A percentile compares a stretch with the other conserved stretches of the same genome.
phyloP scores from a whole-genome alignment of 2,113 vertebrate species.

The Rattus norvegicus region DNA sequence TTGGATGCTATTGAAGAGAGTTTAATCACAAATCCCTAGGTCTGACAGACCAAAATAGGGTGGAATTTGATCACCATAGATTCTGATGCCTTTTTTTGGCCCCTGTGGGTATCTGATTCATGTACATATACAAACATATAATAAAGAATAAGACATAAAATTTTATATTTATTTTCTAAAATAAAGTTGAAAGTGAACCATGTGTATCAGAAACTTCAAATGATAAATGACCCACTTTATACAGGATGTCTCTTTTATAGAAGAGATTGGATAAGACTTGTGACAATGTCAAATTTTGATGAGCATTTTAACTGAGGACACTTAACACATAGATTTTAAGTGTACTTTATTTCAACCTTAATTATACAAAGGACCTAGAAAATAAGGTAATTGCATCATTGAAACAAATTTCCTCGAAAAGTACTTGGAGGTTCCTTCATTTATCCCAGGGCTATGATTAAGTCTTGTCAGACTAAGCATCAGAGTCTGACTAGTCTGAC shows the following conservation, averaged over 20 bases:
- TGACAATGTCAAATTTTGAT: slow-evolving; percentile 54
- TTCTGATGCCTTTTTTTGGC: background rate
- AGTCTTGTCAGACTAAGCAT: slow-evolving; percentile 70
- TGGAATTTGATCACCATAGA: background rate
- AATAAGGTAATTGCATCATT: slow-evolving; percentile 53
- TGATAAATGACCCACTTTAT: background rate
- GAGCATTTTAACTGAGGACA: slow-evolving; percentile 55
- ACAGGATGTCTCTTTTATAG: background rate
- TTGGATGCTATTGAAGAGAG: background rate
- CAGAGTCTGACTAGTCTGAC: slow-evolving; percentile 6
- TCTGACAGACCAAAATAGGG: too few relatives aligned
- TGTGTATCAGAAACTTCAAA: background rate
- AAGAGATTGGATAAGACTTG: background rate
- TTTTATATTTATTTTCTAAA: background rate
- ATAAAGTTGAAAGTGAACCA: background rate
- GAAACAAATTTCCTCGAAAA: slow-evolving; percentile 55
- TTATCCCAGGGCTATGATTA: slow-evolving; percentile 69
- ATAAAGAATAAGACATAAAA: background rate
- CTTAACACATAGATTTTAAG: slow-evolving; percentile 1
- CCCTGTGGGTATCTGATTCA: background rate
- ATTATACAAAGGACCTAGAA: slow-evolving; percentile 66
- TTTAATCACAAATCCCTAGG: background rate
- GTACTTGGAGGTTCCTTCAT: slow-evolving; percentile 38
- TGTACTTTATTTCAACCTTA: slow-evolving; percentile 48
- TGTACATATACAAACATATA: too few relatives aligned